A percentile compares a stretch with the other conserved stretches of the same genome.
Conservation (phyloP, 2,113 vertebrate genomes). For the Pachypanchax playfairii region DNA sequence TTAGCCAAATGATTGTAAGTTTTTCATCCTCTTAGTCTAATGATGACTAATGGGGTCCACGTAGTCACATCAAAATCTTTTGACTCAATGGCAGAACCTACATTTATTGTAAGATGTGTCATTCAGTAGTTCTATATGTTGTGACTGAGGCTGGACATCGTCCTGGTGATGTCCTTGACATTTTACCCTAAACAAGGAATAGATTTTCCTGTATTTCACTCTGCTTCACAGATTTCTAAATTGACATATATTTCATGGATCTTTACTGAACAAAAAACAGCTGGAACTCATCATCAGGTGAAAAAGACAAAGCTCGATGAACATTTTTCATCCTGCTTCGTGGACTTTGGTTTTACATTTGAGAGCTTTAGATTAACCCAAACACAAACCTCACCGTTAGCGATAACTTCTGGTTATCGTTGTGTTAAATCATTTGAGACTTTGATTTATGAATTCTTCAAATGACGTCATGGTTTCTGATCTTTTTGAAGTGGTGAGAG, state of each 20-base stretch:
- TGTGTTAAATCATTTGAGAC: too few relatives aligned
- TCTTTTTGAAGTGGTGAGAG: not conserved
- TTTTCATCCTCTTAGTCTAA: conserved; percentile 2
- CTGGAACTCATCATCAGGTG: not conserved
- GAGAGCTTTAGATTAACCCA: not conserved
- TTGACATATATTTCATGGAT: not conserved
- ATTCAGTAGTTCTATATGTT: not conserved
- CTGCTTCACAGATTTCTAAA: not conserved
- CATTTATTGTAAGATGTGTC: not conserved
- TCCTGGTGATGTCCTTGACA: not conserved
- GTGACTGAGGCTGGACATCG: not conserved
- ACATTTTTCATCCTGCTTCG: too few relatives aligned
- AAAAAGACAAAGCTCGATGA: too few relatives aligned
- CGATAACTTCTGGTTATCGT: too few relatives aligned
- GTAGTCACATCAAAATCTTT: conserved; percentile 10
- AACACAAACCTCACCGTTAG: conserved; percentile 5
- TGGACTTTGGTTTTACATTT: conserved; percentile 7
- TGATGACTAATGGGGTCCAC: conserved; percentile 5
- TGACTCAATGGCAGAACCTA: conserved; percentile 1
- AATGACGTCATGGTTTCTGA: conserved; percentile 1
- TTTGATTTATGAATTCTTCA: too few relatives aligned
- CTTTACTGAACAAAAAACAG: not conserved
- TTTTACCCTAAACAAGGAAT: not conserved
- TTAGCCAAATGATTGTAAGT: not conserved
- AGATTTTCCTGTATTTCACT: not conserved